Evolutionary conservation across 2,797 vertebrate genomes (phyloP), one percentile per base, ranked within the genome.

Genomic region (Lemur catta): DNA sequence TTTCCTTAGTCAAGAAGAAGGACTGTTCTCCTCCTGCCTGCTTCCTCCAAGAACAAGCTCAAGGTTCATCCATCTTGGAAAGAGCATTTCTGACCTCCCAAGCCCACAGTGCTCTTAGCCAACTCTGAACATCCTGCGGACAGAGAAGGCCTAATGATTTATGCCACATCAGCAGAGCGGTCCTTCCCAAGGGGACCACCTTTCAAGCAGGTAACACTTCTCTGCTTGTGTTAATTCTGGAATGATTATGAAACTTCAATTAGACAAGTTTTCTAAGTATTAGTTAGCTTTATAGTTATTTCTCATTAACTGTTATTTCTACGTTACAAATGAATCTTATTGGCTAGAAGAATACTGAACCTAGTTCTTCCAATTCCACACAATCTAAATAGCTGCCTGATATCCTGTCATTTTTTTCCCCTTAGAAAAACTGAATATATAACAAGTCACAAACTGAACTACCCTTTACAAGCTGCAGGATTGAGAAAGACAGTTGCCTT

Each of bases 401-500:
- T 0, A 71, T 0, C 67, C n/a, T 28, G 9, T 38, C 35, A 22
- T 35, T 48, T 50, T 69, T 33, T 7, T 38, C 14, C 28, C 33
- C 30, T 26, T 57, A 86, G 55, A 79, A 93, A 76, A 89, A 38
- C 18, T 0, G 24, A 95, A 20, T 15, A 7, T 6, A 7, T 22
- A 72, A 50, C 17, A 63, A 57, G 61, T n/a, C 57, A 57, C n/a
- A 61, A 50, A 61, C 28, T 48, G 79, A 69, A 50, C n/a, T 90
- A 97, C 97, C 99, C 50, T 52, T 52, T 52, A 52, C 50, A 18
- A 52, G 50, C 50, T 52, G 50, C 97, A n/a, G 99, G 99, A 72
- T 99, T 99, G 90, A 99, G 98, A 86, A 99, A 99, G 55, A 99
- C 99, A 0, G 99, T 99, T 20, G 99, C 99, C 97, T 99, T 99